Evolutionary conservation across 2,113 vertebrate species (phyloP).

Genomic region (Glareola pratincola): DNA sequence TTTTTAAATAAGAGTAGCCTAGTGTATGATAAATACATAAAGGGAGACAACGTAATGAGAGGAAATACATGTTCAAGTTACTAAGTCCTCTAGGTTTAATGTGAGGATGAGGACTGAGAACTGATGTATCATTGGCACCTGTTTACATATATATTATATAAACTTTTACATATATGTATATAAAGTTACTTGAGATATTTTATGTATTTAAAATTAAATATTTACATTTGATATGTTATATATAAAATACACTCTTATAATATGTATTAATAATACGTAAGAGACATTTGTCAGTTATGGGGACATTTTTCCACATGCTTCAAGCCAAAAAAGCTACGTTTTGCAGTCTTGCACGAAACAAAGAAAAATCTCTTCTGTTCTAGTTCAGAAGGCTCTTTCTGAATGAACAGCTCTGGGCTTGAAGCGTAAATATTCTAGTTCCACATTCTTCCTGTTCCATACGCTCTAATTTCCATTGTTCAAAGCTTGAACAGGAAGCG

Average conservation of each 20-base stretch:
- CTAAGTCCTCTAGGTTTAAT: not conserved
- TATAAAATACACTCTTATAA: too few species aligned
- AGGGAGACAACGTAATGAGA: not conserved
- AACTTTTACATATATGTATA: not conserved
- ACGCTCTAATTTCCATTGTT: not conserved
- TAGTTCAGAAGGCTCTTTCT: not conserved
- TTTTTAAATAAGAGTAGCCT: not conserved
- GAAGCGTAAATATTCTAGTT: not conserved
- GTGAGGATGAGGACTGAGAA: not conserved
- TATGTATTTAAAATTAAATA: not conserved
- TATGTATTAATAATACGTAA: not conserved
- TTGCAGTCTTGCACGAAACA: not conserved
- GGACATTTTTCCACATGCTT: not conserved
- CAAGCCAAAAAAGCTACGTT: not conserved
- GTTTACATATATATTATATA: not conserved
- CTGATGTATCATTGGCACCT: not conserved
- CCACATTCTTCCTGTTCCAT: not conserved
- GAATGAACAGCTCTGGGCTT: not conserved
- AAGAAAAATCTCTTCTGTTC: not conserved
- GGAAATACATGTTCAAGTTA: not conserved
- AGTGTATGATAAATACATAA: accelerated
- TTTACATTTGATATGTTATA: not conserved
- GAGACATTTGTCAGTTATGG: not conserved
- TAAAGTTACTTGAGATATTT: not conserved
- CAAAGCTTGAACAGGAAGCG: not conserved